Percentiles rank a stretch among this genome's conserved stretches.
Evolutionary conservation across 2,797 vertebrate genomes (phyloP).

Genomic region (Sebastes vulpes): DNA sequence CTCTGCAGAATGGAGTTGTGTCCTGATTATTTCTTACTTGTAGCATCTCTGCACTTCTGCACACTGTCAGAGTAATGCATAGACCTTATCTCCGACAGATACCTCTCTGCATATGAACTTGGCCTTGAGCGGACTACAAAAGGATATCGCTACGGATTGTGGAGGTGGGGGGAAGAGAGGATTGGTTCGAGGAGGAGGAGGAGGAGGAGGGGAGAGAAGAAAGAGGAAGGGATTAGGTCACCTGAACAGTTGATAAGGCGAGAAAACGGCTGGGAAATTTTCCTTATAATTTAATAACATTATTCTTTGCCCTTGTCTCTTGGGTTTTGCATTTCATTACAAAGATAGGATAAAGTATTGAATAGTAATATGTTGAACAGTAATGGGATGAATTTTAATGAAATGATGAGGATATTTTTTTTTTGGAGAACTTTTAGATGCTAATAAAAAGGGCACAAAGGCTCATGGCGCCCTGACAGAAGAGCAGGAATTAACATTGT

Average conservation of each 20-base stretch:
- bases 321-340: constrained; percentile 67
- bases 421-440: constrained; percentile 25
- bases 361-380: constrained; percentile 50
- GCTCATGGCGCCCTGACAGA: neutral
- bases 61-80: constrained; percentile 54
- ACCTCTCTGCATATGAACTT: constrained; percentile 71
- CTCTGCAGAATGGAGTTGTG: constrained; percentile 46
- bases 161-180: neutral
- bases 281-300: constrained; percentile 64
- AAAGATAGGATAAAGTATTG: constrained; percentile 57
- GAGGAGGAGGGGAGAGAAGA: neutral
- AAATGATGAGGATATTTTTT: constrained; percentile 14
- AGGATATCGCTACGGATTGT: constrained; percentile 31
- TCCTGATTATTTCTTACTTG: constrained; percentile 61
- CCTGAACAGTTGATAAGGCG: constrained; percentile 53
- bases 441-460: neutral
- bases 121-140: constrained; percentile 40
- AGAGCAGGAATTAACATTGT: constrained; percentile 4
- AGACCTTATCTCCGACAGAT: constrained; percentile 60
- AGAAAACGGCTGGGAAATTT: constrained; percentile 28
- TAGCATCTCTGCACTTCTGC: constrained; percentile 53
- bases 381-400: constrained; percentile 59
- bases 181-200: neutral
- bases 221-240: constrained; percentile 47
- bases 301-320: constrained; percentile 56